A percentile compares a stretch with the other conserved stretches of the same genome.
These are phyloP conservation scores for Pterois miles DNA, from an alignment of 2,797 vertebrate species.

Conservation along the genomic window DNA sequence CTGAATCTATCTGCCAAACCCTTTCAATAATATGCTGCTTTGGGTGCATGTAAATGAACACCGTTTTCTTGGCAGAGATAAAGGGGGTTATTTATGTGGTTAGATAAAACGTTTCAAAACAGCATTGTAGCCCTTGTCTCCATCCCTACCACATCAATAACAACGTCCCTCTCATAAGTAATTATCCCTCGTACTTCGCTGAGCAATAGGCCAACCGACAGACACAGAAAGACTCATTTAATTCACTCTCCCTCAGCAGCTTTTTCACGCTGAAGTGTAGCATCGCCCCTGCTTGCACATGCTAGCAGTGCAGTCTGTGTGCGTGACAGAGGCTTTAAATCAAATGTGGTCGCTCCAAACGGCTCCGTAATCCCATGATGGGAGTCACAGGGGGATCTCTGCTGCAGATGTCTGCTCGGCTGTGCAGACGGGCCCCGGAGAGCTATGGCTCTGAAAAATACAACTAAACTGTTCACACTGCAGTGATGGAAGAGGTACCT, in stretches of 20 bases:
- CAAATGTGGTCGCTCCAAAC: constrained; percentile 62
- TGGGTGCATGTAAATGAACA: constrained; percentile 16
- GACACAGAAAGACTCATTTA: constrained; percentile 37
- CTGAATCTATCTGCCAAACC: not conserved
- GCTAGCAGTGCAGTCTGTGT: constrained; percentile 56
- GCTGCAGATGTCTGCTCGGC: constrained; percentile 57
- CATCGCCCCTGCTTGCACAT: constrained; percentile 49
- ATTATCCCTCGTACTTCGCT: constrained; percentile 56
- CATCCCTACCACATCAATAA: constrained; percentile 37
- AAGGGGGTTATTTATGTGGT: constrained; percentile 33
- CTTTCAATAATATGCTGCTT: constrained; percentile 7
- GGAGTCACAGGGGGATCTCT: constrained; percentile 55
- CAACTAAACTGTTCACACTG: constrained; percentile 9
- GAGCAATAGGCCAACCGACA: constrained; percentile 51
- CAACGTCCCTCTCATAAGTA: constrained; percentile 50
- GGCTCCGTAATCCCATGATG: constrained; percentile 60
- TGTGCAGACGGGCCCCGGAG: constrained; percentile 23
- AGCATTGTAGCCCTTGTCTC: constrained; percentile 27
- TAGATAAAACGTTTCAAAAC: constrained; percentile 42
- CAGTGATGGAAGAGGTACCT: not conserved
- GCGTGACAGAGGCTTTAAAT: constrained; percentile 73
- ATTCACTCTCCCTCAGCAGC: constrained; percentile 71
- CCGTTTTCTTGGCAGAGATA: constrained; percentile 25
- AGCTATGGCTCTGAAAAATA: constrained; percentile 30
- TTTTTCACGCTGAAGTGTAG: constrained; percentile 70